These are phyloP conservation scores for Aphelinus atriplicis DNA, from an alignment of 1,140 invertebrate genomes.

Conservation along the genomic window DNA sequence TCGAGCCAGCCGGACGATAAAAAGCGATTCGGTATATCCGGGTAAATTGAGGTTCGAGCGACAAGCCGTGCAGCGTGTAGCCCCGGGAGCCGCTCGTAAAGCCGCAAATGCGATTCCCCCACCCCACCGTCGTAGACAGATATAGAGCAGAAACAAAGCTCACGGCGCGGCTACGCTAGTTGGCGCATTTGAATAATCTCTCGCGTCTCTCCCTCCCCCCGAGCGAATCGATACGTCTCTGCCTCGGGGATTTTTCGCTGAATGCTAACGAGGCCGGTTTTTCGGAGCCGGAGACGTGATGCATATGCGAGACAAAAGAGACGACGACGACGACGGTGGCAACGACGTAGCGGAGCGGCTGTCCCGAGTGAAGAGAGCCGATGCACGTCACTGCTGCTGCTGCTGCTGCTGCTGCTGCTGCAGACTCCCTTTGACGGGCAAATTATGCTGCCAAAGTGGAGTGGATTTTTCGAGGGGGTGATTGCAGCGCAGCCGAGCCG, in stretches of 20 bases:
- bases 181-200: constrained; percentile 50
- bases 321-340: no score
- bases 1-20: constrained; percentile 23
- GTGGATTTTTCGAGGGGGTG: no score
- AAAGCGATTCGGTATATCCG: constrained; percentile 23
- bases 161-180: constrained; percentile 40
- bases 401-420: no score
- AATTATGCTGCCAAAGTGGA: no score
- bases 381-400: no score
- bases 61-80: background rate
- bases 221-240: constrained; percentile 38
- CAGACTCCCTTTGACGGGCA: no score
- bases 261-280: constrained; percentile 48
- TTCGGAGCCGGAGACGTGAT: constrained; percentile 15
- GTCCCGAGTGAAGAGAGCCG: no score
- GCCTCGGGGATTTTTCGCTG: constrained; percentile 43
- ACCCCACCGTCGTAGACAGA: constrained; percentile 43
- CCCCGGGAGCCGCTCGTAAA: constrained; percentile 35
- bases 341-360: no score
- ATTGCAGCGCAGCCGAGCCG: no score
- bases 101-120: constrained; percentile 50
- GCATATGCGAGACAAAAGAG: no score
- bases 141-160: constrained; percentile 49
- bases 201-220: no score
- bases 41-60: no score